These are phyloP conservation scores for Thereva nobilitata DNA, from an alignment of 2,888 invertebrate genomes.

Conservation along the genomic window DNA sequence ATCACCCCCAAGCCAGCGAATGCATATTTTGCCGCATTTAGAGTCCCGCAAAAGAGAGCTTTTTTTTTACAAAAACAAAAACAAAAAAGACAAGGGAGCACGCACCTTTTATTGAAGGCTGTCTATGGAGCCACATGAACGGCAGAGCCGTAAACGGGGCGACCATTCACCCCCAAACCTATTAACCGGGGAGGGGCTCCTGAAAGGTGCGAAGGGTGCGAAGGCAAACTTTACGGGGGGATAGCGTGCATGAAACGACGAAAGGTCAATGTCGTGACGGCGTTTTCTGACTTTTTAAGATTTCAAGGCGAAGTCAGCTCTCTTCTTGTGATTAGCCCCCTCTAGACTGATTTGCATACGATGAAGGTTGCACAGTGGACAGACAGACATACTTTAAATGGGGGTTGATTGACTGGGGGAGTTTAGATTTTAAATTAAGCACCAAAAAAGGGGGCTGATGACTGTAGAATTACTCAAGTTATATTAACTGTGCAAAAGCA, in stretches of 20 bases:
- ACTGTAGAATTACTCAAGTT: too few relatives aligned
- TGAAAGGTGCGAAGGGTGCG: neutral
- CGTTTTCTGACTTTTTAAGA: conserved; percentile 28
- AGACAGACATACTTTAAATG: conserved; percentile 21
- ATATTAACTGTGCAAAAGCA: too few relatives aligned
- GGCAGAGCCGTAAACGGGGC: conserved; percentile 8
- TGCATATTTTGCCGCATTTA: conserved; percentile 2
- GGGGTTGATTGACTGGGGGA: conserved; percentile 6
- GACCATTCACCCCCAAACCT: conserved; percentile 26
- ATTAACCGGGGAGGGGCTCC: conserved; percentile 18
- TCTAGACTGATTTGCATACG: conserved; percentile 13
- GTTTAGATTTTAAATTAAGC: neutral
- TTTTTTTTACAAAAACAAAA: neutral
- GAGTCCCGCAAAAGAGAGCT: conserved; percentile 3
- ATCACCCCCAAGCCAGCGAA: too few relatives aligned
- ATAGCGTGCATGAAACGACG: conserved; percentile 43
- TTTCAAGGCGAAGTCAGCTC: conserved; percentile 19
- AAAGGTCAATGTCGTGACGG: conserved; percentile 54
- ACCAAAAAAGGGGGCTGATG: too few relatives aligned
- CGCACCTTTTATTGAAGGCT: conserved; percentile 24
- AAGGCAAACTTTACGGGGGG: conserved; percentile 19
- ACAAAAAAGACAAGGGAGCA: neutral
- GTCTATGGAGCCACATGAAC: conserved; percentile 17
- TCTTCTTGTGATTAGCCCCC: conserved; percentile 13
- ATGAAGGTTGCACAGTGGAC: conserved; percentile 11